Evolutionary conservation across 2,888 invertebrate genomes (phyloP), one percentile per base, ranked within the genome.

Genomic region (Amphimallon solstitiale): DNA sequence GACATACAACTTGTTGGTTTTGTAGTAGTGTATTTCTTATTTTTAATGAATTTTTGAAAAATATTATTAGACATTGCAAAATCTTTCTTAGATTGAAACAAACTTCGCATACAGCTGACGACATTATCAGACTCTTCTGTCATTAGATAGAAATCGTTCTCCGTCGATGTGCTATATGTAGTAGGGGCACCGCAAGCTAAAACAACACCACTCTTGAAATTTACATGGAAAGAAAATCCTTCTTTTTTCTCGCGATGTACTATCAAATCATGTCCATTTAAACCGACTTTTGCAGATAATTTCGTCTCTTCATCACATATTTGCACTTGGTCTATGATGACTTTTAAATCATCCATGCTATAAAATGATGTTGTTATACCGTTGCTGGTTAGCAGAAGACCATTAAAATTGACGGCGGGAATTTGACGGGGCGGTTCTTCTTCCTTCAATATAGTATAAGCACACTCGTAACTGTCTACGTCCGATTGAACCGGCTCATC

Each of bases 331-430:
- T 67, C 35, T 10, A 67, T 54, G 17, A 40, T 19, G 12, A 67
- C 59, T 48, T 62, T 63, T 35, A 67, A 49, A 35, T 49, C 34
- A 17, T 67, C 67, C 43, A 63, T 48, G 43, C 67, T 67, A 35
- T 67, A 54, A 21, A 67, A 67, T 19, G 63, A 49, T 6, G 67
- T 67, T 10, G 67, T 38, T 14, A 56, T 63, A 9, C 67, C 67
- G 14, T 43, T 45, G 3, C 43, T 51, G 35, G 52, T 54, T 19
- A 67, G 14, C 14, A 56, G 38, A 2, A 49, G 45, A 7, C 37
- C 59, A 19, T 49, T 43, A 34, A 56, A 67, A 37, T 67, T 59
- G 29, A 62, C 9, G 34, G 63, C 67, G 40, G 48, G 40, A 17
- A 63, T 49, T 59, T 56, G 29, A 14, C 23, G 9, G 4, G 49